Evolutionary conservation across 2,113 vertebrate genomes (phyloP), one percentile per base, ranked within the genome.

Genomic region (Grus americana): DNA sequence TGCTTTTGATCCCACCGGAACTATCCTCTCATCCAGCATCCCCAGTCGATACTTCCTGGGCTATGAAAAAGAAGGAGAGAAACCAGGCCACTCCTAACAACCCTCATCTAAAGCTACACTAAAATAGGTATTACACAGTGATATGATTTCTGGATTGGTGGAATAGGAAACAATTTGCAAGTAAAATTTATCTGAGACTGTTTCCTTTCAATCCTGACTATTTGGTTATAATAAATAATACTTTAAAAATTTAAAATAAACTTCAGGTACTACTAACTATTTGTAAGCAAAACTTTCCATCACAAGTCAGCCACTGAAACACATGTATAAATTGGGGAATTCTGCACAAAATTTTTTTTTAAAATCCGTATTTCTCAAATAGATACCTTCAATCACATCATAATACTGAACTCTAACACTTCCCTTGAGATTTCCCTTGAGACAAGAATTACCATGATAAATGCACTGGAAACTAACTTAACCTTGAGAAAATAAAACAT

Each of bases 21-120:
- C 98, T 98, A 98, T 98, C 98, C 98, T 98, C 97, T 98, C 98
- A 93, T 98, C 98, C 98, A 98, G 98, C 98, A 98, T 98, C 87
- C 98, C 98, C 98, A 98, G 98, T 96, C 98, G 98, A 95, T 97
- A 98, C 97, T 98, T 98, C 97, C 98, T 98, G 98, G 98, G 98
- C 98, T 98, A 98, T n/a, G 81, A 97, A 97, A 98, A 97, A 98
- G 97, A 98, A 98, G 98, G 97, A 98, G 96, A 98, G 96, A 98
- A 97, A 98, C 98, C 98, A 98, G 96, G 98, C 97, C 98, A 98
- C 98, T 98, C 98, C 98, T 98, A 98, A 97, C 97, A 98, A 98
- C 98, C 97, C 97, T 97, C 94, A 94, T 96, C 97, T 98, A 95
- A 79, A 95, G 59, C 98, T 98, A 96, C 95, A 68, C 97, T 98